These are phyloP conservation scores for Pantherophis alleghaniensis DNA, from an alignment of 2,797 vertebrate species.

Conservation along the genomic window DNA sequence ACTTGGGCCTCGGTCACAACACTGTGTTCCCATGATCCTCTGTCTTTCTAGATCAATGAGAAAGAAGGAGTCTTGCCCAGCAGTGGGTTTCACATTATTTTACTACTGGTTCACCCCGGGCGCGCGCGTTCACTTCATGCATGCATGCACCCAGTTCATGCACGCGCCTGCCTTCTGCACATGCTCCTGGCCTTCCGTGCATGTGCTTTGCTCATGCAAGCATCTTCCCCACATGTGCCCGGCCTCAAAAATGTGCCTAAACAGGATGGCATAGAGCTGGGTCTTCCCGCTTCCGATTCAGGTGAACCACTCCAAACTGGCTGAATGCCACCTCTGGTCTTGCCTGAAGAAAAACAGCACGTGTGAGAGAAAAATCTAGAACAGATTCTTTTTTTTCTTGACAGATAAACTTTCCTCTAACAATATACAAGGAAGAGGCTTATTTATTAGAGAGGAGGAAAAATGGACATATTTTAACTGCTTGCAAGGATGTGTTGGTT, in stretches of 20 bases:
- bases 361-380: not conserved
- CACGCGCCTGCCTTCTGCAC: too few species aligned
- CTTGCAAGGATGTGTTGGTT: not conserved
- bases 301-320: too few species aligned
- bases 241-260: too few species aligned
- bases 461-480: not conserved
- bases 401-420: not conserved
- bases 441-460: not conserved
- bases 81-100: too few species aligned
- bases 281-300: too few species aligned
- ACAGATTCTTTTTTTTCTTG: not conserved
- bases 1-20: too few species aligned
- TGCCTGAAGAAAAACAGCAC: not conserved
- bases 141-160: too few species aligned
- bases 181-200: too few species aligned
- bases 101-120: too few species aligned
- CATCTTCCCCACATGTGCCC: too few species aligned
- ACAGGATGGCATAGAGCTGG: too few species aligned
- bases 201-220: too few species aligned
- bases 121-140: fast-evolving
- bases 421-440: not conserved
- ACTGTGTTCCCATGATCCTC: not conserved
- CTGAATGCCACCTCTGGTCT: not conserved
- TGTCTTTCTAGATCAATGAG: not conserved
- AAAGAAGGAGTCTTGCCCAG: not conserved